Evolutionary conservation across 2,888 invertebrate genomes (phyloP).

Genomic region (Eristalis arbustorum): DNA sequence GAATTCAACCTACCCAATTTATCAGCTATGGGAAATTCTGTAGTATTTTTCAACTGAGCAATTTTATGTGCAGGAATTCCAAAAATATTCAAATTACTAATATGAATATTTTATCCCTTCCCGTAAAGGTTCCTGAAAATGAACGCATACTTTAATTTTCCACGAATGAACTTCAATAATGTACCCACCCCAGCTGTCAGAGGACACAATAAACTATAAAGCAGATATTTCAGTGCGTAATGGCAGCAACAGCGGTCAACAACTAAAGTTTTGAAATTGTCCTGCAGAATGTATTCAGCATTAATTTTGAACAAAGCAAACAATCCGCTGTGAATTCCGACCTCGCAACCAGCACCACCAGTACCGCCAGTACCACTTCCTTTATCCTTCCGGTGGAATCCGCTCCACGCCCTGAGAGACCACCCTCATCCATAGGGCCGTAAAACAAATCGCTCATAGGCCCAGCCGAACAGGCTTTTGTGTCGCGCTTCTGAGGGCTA

Average conservation of each 20-base stretch:
- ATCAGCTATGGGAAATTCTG: too few species aligned
- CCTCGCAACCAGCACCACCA: conserved; percentile 13
- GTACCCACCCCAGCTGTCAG: not conserved
- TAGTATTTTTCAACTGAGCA: not conserved
- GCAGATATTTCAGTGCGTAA: not conserved
- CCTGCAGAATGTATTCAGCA: conserved; percentile 34
- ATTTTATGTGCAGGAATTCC: too few species aligned
- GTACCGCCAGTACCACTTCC: conserved; percentile 10
- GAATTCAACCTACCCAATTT: too few species aligned
- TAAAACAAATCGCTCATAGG: conserved; percentile 26
- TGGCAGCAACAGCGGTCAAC: not conserved
- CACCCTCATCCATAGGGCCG: conserved; percentile 3
- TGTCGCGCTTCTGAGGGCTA: not conserved
- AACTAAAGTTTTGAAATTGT: not conserved
- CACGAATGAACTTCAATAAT: too few species aligned
- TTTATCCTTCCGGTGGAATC: conserved; percentile 42
- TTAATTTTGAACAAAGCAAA: conserved; percentile 58
- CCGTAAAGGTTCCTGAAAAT: not conserved
- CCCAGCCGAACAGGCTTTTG: not conserved
- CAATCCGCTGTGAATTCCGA: conserved; percentile 49
- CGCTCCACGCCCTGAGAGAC: not conserved
- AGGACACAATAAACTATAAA: conserved; percentile 4
- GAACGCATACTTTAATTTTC: not conserved
- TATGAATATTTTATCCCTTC: not conserved
- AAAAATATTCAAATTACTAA: not conserved